Evolutionary conservation across 1,140 invertebrate genomes (phyloP).

Genomic region (Danaus melanippus): DNA sequence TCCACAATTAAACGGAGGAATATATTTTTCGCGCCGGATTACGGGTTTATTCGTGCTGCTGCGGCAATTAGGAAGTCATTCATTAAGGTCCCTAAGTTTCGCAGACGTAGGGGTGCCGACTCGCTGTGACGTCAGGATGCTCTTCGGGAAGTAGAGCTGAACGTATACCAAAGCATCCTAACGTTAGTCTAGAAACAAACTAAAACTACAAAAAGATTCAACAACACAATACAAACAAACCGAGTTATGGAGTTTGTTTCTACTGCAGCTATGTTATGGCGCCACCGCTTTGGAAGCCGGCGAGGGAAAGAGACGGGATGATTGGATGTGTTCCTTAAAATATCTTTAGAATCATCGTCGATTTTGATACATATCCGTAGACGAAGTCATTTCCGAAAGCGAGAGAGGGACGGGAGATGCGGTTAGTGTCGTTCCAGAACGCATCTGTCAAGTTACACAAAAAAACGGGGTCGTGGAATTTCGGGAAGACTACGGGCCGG

Average conservation of each 20-base stretch:
- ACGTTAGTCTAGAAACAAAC: slow-evolving; percentile 9
- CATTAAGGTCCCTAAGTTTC: slow-evolving; percentile 71
- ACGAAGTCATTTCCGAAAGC: slow-evolving; percentile 47
- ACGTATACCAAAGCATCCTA: slow-evolving; percentile 5
- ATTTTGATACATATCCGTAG: slow-evolving; percentile 43
- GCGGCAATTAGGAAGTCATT: slow-evolving; percentile 71
- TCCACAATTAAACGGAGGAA: slow-evolving; percentile 47
- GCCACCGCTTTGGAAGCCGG: slow-evolving; percentile 44
- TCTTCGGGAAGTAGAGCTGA: slow-evolving; percentile 41
- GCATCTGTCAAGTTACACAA: slow-evolving; percentile 68
- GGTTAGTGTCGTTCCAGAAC: slow-evolving; percentile 64
- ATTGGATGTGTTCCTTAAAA: slow-evolving; percentile 49
- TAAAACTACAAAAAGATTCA: slow-evolving; percentile 21
- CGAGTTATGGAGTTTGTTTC: slow-evolving; percentile 32
- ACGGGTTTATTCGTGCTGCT: slow-evolving; percentile 62
- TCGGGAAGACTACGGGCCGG: slow-evolving; percentile 56
- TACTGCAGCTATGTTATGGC: slow-evolving; percentile 36
- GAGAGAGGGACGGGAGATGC: slow-evolving; percentile 65
- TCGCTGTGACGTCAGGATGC: slow-evolving; percentile 52
- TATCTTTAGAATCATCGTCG: slow-evolving; percentile 58
- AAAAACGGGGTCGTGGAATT: slow-evolving; percentile 66
- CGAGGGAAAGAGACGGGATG: slow-evolving; percentile 46
- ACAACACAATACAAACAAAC: slow-evolving; percentile 53
- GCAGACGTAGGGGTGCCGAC: slow-evolving; percentile 68
- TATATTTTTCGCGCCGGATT: slow-evolving; percentile 50